Conservation (phyloP, 2,888 invertebrate species). For the Andricus quercusramuli region DNA sequence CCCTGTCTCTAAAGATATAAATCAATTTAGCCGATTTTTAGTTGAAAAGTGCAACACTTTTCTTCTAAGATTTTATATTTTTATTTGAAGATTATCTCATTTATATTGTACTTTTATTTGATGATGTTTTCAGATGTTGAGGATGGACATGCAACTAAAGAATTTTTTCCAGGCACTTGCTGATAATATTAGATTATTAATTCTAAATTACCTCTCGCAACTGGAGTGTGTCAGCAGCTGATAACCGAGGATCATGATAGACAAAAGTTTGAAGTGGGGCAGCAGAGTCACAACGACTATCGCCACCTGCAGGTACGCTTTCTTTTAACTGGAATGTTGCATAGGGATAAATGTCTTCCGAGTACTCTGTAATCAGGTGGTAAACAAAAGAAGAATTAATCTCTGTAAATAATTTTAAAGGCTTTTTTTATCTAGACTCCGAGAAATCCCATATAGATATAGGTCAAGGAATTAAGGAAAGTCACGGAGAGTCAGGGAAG, state of each 20-base stretch:
- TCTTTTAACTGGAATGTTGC: conserved; percentile 90
- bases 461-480: too few species aligned
- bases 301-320: conserved; percentile 91
- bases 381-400: neutral
- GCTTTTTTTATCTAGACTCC: neutral
- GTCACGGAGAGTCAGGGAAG: too few species aligned
- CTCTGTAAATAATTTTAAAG: neutral
- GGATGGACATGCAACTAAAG: conserved; percentile 33
- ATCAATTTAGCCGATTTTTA: too few species aligned
- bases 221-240: conserved; percentile 88
- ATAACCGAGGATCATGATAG: conserved; percentile 91
- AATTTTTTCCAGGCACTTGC: conserved; percentile 15
- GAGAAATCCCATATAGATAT: too few species aligned
- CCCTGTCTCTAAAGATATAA: too few species aligned
- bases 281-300: conserved; percentile 89
- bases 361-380: conserved; percentile 85
- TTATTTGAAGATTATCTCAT: neutral
- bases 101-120: neutral
- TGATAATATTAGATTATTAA: conserved; percentile 5
- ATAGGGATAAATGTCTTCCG: conserved; percentile 95
- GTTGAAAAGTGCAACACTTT: neutral
- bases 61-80: neutral
- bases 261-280: conserved; percentile 84
- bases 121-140: neutral
- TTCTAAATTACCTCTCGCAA: conserved; percentile 82